These are phyloP conservation scores for Podarcis siculus DNA, from an alignment of 2,797 vertebrate genomes.

Conservation along the genomic window DNA sequence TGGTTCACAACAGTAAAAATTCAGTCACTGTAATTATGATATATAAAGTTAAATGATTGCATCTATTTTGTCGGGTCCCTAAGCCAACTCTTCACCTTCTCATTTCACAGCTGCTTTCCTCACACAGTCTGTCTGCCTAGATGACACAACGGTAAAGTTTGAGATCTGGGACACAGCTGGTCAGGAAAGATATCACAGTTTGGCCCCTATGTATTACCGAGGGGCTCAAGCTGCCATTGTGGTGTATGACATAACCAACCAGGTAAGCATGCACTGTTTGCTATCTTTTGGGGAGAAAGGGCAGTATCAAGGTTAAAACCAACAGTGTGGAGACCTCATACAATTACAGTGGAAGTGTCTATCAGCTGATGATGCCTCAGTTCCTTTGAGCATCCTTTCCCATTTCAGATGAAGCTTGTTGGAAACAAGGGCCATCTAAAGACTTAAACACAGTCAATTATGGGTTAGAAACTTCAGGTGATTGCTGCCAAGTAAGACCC, in stretches of 20 bases:
- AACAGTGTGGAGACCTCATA: background rate
- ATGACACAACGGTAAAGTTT: slow-evolving; percentile 85
- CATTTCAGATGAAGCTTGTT: background rate
- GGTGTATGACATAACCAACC: slow-evolving; percentile 86
- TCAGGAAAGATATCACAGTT: slow-evolving; percentile 84
- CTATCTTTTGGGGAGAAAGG: background rate
- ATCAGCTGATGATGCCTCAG: background rate
- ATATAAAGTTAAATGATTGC: background rate
- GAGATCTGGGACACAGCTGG: slow-evolving; percentile 86
- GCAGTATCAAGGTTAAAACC: background rate
- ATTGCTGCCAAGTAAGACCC: background rate
- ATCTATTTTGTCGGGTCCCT: too few species aligned
- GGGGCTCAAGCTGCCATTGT: slow-evolving; percentile 85
- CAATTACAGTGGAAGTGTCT: background rate
- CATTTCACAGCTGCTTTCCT: slow-evolving; percentile 80
- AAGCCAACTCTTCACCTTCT: background rate
- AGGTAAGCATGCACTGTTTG: slow-evolving; percentile 67
- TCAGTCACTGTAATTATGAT: background rate
- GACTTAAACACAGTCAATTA: background rate
- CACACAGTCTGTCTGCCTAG: slow-evolving; percentile 84
- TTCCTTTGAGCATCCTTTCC: background rate
- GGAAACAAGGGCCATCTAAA: background rate
- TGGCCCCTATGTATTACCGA: slow-evolving; percentile 85
- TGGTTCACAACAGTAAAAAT: accelerated
- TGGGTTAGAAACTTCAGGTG: background rate